Evolutionary conservation across 2,113 vertebrate species (phyloP).

Genomic region (Heterocephalus glaber): DNA sequence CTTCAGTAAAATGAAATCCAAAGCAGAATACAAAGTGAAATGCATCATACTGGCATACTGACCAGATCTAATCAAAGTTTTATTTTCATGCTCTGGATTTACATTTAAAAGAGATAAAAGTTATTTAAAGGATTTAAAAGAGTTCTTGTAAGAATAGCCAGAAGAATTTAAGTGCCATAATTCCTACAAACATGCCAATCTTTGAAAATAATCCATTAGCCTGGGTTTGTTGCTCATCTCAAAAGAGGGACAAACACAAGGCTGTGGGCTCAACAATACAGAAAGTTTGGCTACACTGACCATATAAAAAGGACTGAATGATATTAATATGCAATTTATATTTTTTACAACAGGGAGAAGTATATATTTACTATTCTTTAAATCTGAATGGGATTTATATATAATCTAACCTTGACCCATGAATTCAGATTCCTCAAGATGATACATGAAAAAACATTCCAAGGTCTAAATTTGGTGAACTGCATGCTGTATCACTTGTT

Average conservation of each 20-base stretch:
- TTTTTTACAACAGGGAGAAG: neutral
- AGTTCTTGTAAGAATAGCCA: neutral
- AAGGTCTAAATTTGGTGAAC: neutral
- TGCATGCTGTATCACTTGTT: neutral
- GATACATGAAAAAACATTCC: neutral
- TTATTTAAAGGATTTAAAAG: neutral
- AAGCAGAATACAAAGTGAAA: fast-evolving
- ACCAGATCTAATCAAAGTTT: neutral
- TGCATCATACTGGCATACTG: too few relatives aligned
- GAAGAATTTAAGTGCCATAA: neutral
- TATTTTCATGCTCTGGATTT: neutral
- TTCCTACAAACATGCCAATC: neutral
- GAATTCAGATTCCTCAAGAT: neutral
- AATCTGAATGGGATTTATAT: slow-evolving; percentile 6
- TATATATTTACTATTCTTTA: neutral
- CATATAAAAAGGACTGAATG: neutral
- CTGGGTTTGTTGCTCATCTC: neutral
- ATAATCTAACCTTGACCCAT: neutral
- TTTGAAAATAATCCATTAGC: neutral
- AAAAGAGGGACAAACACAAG: neutral
- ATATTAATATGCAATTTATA: neutral
- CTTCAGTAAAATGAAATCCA: neutral
- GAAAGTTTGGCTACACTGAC: neutral
- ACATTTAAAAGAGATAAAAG: neutral
- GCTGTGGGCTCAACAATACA: neutral